Evolutionary conservation across 2,888 invertebrate species (phyloP).

Genomic region (Drosophila formosana): DNA sequence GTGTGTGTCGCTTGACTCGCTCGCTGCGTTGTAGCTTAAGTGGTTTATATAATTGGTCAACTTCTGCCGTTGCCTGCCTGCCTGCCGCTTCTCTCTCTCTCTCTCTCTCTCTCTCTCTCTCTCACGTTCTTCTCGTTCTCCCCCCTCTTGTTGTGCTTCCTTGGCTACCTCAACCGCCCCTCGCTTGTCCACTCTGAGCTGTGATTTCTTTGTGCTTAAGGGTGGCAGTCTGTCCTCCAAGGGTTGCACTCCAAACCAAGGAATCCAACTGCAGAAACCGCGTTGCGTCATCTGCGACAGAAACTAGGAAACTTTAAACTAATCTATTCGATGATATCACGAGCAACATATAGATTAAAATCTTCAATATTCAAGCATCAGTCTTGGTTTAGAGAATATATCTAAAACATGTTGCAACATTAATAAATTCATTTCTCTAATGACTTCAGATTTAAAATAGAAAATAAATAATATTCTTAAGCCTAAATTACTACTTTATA

Average conservation of each 20-base stretch:
- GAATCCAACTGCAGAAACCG: conserved; percentile 1
- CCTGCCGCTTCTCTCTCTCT: conserved; percentile 32
- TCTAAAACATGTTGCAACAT: too few relatives aligned
- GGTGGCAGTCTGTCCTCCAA: conserved; percentile 33
- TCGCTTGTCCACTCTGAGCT: conserved; percentile 9
- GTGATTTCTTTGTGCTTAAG: conserved; percentile 45
- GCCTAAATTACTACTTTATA: too few relatives aligned
- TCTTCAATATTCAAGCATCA: too few relatives aligned
- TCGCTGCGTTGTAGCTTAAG: conserved; percentile 63
- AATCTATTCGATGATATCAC: background rate
- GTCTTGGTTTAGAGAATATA: too few relatives aligned
- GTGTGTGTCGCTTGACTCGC: conserved; percentile 48
- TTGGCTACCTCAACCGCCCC: conserved; percentile 2
- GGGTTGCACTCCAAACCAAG: conserved; percentile 24
- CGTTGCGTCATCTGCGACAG: background rate
- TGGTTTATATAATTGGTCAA: conserved; percentile 79
- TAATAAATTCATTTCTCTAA: too few relatives aligned
- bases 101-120: conserved; percentile 1
- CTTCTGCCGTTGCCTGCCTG: conserved; percentile 57
- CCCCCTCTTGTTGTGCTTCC: background rate
- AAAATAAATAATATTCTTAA: too few relatives aligned
- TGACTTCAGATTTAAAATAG: too few relatives aligned
- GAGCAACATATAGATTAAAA: too few relatives aligned
- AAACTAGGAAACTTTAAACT: background rate
- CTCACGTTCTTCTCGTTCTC: too few relatives aligned